These are phyloP conservation scores for Drosophila miranda DNA, from an alignment of 1,140 invertebrate genomes.

Conservation along the genomic window DNA sequence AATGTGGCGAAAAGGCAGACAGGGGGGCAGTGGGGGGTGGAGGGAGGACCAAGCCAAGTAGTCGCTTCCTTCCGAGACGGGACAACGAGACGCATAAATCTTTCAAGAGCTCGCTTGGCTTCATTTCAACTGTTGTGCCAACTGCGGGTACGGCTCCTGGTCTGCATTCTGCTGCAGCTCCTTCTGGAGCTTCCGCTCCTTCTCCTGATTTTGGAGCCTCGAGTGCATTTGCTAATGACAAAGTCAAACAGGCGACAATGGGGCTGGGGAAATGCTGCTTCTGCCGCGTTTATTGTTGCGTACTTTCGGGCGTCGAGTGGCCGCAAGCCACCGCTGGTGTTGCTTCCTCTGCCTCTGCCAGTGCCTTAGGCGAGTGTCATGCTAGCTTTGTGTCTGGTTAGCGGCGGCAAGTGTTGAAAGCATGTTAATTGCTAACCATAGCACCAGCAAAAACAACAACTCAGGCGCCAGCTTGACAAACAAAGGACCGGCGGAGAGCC, in stretches of 20 bases:
- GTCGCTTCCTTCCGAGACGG: constrained; percentile 14
- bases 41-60: background rate
- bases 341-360: constrained; percentile 4
- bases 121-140: constrained; percentile 21
- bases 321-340: constrained; percentile 49
- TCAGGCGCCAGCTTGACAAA: constrained; percentile 34
- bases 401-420: constrained; percentile 69
- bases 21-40: constrained; percentile 4
- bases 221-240: constrained; percentile 72
- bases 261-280: constrained; percentile 16
- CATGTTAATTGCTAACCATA: constrained; percentile 76
- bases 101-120: constrained; percentile 63
- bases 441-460: constrained; percentile 48
- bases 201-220: background rate
- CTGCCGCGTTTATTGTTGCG: constrained; percentile 44
- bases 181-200: too few relatives aligned
- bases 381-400: constrained; percentile 46
- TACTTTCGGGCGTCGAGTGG: constrained; percentile 52
- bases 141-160: too few relatives aligned
- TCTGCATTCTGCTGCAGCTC: too few relatives aligned
- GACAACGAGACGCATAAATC: constrained; percentile 61
- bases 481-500: background rate
- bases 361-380: constrained; percentile 37
- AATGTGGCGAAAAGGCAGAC: constrained; percentile 34
- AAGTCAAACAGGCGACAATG: constrained; percentile 56